Evolutionary conservation across 2,888 invertebrate species (phyloP), one percentile per base, ranked within the genome.

Genomic region (Anoncus sp.): DNA sequence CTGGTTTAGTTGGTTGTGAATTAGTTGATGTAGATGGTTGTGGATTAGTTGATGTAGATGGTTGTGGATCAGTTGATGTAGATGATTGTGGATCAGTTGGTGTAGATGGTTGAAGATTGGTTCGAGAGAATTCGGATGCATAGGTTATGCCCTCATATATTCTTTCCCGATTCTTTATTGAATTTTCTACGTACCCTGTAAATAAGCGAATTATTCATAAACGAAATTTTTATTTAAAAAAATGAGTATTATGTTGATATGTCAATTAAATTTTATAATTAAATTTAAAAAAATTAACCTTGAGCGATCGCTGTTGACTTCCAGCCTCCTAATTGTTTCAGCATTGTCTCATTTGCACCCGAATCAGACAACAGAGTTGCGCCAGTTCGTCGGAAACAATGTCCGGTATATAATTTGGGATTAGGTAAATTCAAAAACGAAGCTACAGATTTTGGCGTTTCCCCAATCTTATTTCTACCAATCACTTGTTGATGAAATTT

Each of bases 261-360:
- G 1, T 55, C 14, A 35, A 35, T 31, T 31, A 35, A 31, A 55
- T 35, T 16, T 35, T 49, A 27, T 59, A 59, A 62, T 60, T 67
- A 49, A 60, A 72, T 65, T 43, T 60, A 65, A 66, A 51, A 38
- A 75, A 67, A 69, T 49, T 67, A 60, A 75, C 77, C 71, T 75
- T 77, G 72, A 27, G 74, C 79, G 35, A 81, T 75, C n/a, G 40
- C 60, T 49, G 66, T 67, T 10, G 76, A 75, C 24, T 63, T 62
- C 77, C 77, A 81, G 18, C 73, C 79, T 70, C 75, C 79, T 67
- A 81, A 71, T 77, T 75, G 73, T 60, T 81, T 81, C 2, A 81
- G 63, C 77, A 77, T 80, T 1, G 51, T 53, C 20, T 49, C 60
- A 55, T 60, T 75, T 9, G 79, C 77, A 60, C 81, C 80, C 10